These are phyloP conservation scores for Loriculus beryllinus DNA, from an alignment of 2,797 vertebrate genomes.

Conservation along the genomic window DNA sequence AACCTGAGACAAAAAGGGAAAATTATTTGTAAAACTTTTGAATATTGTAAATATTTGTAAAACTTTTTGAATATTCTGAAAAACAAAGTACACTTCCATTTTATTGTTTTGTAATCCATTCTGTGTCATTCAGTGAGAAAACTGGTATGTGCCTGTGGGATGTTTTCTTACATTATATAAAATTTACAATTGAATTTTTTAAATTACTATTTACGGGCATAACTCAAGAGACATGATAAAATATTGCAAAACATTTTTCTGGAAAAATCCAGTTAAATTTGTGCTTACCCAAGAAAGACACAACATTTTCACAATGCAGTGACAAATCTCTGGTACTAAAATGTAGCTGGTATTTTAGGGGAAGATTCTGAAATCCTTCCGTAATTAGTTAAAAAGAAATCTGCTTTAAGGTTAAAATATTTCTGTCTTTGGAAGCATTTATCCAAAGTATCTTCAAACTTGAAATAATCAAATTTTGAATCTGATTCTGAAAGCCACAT, in stretches of 20 bases:
- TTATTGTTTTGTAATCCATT: not conserved
- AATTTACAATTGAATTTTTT: not conserved
- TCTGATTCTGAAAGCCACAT: not conserved
- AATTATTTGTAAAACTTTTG: not conserved
- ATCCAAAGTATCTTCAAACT: not conserved
- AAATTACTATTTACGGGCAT: not conserved
- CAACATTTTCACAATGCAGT: not conserved
- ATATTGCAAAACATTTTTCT: not conserved
- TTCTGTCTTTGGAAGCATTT: not conserved
- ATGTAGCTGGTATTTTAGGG: not conserved
- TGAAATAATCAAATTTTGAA: not conserved
- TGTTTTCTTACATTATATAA: not conserved
- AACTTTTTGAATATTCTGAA: not conserved
- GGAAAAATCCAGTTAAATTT: not conserved
- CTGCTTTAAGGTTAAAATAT: not conserved
- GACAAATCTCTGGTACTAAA: not conserved
- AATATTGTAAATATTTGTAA: not conserved
- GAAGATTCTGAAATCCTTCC: not conserved
- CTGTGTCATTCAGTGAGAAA: not conserved
- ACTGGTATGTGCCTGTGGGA: not conserved
- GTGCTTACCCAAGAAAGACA: not conserved
- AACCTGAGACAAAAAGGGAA: not conserved
- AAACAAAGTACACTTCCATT: fast-evolving
- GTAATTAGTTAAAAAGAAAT: not conserved
- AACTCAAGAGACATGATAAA: not conserved